These are phyloP conservation scores for Phalacrocorax brasilianus DNA, from an alignment of 2,113 vertebrate species.

Conservation along the genomic window DNA sequence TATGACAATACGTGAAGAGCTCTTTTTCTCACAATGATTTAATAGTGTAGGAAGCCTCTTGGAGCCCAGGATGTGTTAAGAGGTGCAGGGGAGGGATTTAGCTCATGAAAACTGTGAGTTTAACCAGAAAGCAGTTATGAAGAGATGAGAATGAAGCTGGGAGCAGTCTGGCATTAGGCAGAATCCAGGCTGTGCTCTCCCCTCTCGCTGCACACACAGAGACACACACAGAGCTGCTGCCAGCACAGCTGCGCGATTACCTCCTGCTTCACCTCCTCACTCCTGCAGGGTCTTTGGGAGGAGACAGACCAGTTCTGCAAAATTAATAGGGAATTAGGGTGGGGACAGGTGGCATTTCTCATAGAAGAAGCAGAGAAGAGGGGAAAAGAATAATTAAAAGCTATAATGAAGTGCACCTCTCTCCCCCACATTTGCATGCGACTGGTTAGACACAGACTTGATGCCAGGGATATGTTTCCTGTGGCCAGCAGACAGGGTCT, in stretches of 20 bases:
- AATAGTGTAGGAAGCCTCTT: background rate
- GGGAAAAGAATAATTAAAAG: background rate
- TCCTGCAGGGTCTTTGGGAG: background rate
- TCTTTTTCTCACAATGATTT: background rate
- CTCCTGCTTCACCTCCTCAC: background rate
- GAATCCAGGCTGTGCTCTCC: background rate
- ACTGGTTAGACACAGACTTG: rapidly evolving
- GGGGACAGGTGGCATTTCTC: rapidly evolving
- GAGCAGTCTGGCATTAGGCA: background rate
- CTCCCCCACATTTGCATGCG: rapidly evolving
- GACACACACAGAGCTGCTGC: background rate
- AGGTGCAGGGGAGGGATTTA: background rate
- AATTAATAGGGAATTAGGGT: background rate
- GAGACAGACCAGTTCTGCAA: background rate
- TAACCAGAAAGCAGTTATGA: background rate
- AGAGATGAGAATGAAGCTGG: rapidly evolving
- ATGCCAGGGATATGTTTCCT: rapidly evolving
- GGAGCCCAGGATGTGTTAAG: background rate
- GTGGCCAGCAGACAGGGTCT: rapidly evolving
- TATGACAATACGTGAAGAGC: background rate
- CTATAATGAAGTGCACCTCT: background rate
- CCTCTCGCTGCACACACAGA: background rate
- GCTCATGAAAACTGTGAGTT: background rate
- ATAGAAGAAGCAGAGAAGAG: background rate
- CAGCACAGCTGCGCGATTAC: background rate